A percentile compares a stretch with the other conserved stretches of the same genome.
Conservation (phyloP, 2,797 vertebrate genomes). For the Sebastiscus tertius region DNA sequence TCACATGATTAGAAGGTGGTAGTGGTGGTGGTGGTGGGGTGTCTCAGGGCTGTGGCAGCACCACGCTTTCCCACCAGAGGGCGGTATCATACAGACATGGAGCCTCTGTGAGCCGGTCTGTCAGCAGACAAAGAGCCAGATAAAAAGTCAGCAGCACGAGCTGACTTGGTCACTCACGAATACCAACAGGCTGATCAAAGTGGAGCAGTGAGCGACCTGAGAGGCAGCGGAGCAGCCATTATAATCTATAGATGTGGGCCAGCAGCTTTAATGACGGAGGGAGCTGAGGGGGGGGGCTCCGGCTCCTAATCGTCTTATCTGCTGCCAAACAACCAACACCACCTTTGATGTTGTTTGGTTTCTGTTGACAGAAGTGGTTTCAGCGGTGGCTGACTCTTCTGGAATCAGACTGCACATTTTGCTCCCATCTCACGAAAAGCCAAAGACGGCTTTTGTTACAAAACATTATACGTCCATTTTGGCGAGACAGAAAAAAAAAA, state of each 20-base stretch:
- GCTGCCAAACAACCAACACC: slow-evolving; percentile 48
- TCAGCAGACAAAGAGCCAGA: slow-evolving; percentile 44
- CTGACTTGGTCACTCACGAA: slow-evolving; percentile 57
- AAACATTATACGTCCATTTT: background rate
- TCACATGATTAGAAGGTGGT: background rate
- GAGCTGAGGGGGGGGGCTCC: slow-evolving; percentile 28
- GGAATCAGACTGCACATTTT: slow-evolving; percentile 23
- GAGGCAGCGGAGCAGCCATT: slow-evolving; percentile 30
- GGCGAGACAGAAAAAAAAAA: background rate
- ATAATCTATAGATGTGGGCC: slow-evolving; percentile 50
- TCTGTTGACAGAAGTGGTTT: slow-evolving; percentile 36
- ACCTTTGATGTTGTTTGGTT: slow-evolving; percentile 56
- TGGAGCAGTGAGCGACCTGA: slow-evolving; percentile 24
- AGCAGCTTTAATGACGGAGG: slow-evolving; percentile 52
- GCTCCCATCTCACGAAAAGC: background rate
- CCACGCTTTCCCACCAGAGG: slow-evolving; percentile 59
- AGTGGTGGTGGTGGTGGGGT: no score
- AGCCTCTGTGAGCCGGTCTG: background rate
- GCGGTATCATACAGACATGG: slow-evolving; percentile 43
- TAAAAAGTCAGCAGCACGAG: slow-evolving; percentile 39
- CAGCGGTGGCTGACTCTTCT: slow-evolving; percentile 2
- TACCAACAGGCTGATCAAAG: slow-evolving; percentile 51
- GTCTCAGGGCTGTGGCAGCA: background rate
- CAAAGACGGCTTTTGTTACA: background rate
- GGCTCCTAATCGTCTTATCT: slow-evolving; percentile 52